A percentile compares a stretch with the other conserved stretches of the same genome.
Conservation (phyloP, 2,888 invertebrate genomes). For the Oxytorus armatus region DNA sequence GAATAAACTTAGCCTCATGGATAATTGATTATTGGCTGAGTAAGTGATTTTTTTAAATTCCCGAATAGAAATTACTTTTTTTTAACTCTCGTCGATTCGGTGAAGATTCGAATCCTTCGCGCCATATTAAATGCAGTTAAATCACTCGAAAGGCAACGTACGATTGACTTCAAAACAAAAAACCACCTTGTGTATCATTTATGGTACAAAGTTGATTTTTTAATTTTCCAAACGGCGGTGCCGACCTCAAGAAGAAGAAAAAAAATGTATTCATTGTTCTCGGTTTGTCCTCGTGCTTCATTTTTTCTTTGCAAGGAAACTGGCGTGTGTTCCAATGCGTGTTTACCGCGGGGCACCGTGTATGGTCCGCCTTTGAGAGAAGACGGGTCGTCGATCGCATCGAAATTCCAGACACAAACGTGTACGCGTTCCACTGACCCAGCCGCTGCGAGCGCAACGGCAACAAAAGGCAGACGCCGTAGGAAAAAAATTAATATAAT, state of each 20-base stretch:
- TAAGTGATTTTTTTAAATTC: slow-evolving; percentile 7
- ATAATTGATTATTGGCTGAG: background rate
- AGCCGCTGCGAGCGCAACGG: slow-evolving; percentile 8
- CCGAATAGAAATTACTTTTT: too few species aligned
- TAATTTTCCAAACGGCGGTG: background rate
- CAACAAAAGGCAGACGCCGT: background rate
- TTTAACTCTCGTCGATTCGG: background rate
- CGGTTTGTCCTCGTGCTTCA: slow-evolving; percentile 22
- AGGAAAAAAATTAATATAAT: slow-evolving; percentile 4
- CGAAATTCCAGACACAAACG: slow-evolving; percentile 56
- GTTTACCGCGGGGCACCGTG: too few species aligned
- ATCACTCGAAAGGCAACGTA: too few species aligned
- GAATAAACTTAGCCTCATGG: too few species aligned
- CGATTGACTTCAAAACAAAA: too few species aligned
- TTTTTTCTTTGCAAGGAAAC: slow-evolving; percentile 13
- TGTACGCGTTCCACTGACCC: slow-evolving; percentile 56
- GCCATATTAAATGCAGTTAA: too few species aligned
- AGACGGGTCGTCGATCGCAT: slow-evolving; percentile 61
- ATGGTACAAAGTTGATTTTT: too few species aligned
- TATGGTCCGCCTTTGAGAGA: slow-evolving; percentile 16
- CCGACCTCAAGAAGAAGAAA: background rate
- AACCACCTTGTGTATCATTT: too few species aligned
- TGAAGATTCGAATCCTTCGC: too few species aligned
- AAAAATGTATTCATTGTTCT: slow-evolving; percentile 17
- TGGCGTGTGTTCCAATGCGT: slow-evolving; percentile 24